Evolutionary conservation across 2,888 invertebrate genomes (phyloP), one percentile per base, ranked within the genome.

Genomic region (Euclidia mi): DNA sequence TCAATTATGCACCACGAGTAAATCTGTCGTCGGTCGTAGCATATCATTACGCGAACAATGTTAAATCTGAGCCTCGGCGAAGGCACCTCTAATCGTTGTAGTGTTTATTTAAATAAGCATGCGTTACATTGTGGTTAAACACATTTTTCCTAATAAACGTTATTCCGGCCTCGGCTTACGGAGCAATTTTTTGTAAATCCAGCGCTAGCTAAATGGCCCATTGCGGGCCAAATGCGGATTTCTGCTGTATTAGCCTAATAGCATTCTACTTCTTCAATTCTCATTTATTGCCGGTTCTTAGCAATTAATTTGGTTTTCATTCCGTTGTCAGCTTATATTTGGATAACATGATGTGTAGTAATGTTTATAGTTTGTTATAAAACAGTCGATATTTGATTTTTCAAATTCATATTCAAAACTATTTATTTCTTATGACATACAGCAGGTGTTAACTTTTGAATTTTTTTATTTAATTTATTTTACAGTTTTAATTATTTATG

Each of bases 91-190:
- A 67, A 71, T 68, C 47, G 50, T 56, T 50, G 49, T 56, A 44
- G 38, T 47, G 59, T 51, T 42, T 71, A 69, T 74, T 76, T 75
- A 78, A 78, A 81, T 75, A 76, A 76, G 73, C 79, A 76, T 80
- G 77, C 78, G 79, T 82, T 79, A 81, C 78, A 70, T 78, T 77
- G 69, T 71, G 71, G 67, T 78, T 76, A 81, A 85, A 84, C 81
- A 82, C 89, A 88, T 91, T 91, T 90, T 91, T 92, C 85, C 87
- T 91, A 89, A 92, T 92, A 89, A 91, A 89, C 84, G 83, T 90
- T 87, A 89, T 87, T 84, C 82, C 72, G 76, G 74, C 66, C 72
- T 65, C 67, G 83, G 88, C 82, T 88, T 85, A 88, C 81, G 66
- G 71, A 75, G 84, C 86, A 87, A 87, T 88, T 90, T 91, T 91